Evolutionary conservation across 2,888 invertebrate species (phyloP).

Genomic region (Drosophila fulvimacula): DNA sequence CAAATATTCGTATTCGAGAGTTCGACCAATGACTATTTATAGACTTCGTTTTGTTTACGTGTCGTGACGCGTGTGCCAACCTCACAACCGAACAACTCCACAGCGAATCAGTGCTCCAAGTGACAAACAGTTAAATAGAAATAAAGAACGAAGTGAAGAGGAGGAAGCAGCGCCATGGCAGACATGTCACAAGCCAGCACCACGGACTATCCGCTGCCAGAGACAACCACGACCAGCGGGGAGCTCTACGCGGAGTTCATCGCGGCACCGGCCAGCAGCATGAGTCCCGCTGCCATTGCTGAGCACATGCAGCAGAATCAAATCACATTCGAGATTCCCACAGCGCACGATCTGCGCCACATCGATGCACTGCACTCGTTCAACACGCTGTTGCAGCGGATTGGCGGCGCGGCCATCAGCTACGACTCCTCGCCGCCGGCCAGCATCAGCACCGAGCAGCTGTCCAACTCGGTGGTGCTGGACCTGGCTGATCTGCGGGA

Average conservation of each 20-base stretch:
- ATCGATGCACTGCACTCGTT: slow-evolving; percentile 83
- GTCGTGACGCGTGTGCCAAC: slow-evolving; percentile 61
- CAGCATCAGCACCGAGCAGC: slow-evolving; percentile 82
- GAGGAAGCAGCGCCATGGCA: not conserved
- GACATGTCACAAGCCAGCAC: slow-evolving; percentile 43
- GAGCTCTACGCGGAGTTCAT: slow-evolving; percentile 68
- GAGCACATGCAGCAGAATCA: slow-evolving; percentile 83
- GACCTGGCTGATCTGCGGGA: slow-evolving; percentile 81
- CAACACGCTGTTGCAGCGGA: slow-evolving; percentile 80
- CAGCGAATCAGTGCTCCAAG: slow-evolving; percentile 33
- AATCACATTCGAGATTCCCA: slow-evolving; percentile 84
- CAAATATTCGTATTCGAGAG: slow-evolving; percentile 12
- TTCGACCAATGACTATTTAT: slow-evolving; percentile 60
- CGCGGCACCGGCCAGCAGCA: slow-evolving; percentile 73
- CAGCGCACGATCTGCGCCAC: slow-evolving; percentile 83
- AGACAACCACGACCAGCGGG: slow-evolving; percentile 29
- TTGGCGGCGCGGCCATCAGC: slow-evolving; percentile 36
- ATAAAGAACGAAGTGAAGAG: not conserved
- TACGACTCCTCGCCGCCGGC: slow-evolving; percentile 40
- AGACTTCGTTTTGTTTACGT: slow-evolving; percentile 65
- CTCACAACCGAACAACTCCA: not conserved
- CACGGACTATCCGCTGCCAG: slow-evolving; percentile 60
- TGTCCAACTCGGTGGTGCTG: slow-evolving; percentile 83
- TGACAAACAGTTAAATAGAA: slow-evolving; percentile 22
- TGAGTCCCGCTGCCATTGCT: slow-evolving; percentile 75